Evolutionary conservation across 2,113 vertebrate species (phyloP), one percentile per base, ranked within the genome.

Genomic region (Hoplias malabaricus): DNA sequence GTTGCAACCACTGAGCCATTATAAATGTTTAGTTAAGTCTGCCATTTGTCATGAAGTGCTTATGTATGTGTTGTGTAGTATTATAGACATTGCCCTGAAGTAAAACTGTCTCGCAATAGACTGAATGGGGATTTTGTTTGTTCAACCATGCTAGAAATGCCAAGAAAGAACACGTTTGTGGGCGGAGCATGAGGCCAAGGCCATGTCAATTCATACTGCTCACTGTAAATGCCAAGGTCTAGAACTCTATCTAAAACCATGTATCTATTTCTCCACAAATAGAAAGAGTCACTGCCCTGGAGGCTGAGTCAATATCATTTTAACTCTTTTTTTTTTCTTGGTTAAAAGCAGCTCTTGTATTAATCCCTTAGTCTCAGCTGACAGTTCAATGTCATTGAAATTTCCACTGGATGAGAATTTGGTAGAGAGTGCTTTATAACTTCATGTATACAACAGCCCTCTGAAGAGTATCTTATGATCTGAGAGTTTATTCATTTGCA

Each of bases 211-310:
- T 34, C 46, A 1, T 21, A 6, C 33, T n/a, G 29, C 46, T 56
- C 27, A 36, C 10, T 34, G 9, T 34, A 25, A 38, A 2, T 56
- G 36, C 42, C 25, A 43, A 69, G 50, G 2, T 14, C 73, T 40
- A 66, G 2, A 54, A 16, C 63, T 31, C 34, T 11, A 76, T 2
- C 25, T 33, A 76, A 53, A 43, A n/a, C 48, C 21, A 63, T 31
- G 16, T 29, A 50, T 33, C 62, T 23, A 50, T 33, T 25, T 33
- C 73, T 40, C 73, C 36, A 67, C 40, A 67, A 42, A 57, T 57
- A 76, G 62, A 68, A 57, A 42, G 25, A 68, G 25, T 56, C 48
- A 42, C 34, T 75, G 13, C 34, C 23, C 19, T 53, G 13, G 29
- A 54, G 33, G 61, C 33, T 38, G 19, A 53, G 14, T 27, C 23